These are phyloP conservation scores for Odontamblyopus lacepedii DNA, from an alignment of 2,797 vertebrate genomes.

Conservation along the genomic window DNA sequence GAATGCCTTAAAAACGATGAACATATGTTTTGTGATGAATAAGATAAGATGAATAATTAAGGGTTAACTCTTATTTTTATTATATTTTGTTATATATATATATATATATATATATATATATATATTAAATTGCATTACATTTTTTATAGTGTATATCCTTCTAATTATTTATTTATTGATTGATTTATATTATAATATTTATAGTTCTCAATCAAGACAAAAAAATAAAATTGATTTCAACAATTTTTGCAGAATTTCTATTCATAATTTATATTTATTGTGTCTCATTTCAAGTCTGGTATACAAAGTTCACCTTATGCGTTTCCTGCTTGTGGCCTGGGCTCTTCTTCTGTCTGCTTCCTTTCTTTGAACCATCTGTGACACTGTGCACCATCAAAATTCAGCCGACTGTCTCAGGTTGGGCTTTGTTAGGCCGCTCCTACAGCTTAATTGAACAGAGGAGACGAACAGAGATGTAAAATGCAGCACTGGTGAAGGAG, in stretches of 20 bases:
- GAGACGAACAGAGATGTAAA: constrained; percentile 47
- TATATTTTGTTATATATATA: no score
- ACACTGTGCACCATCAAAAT: constrained; percentile 66
- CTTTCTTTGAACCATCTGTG: constrained; percentile 59
- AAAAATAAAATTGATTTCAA: no score
- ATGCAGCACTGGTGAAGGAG: constrained; percentile 44
- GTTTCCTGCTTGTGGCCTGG: constrained; percentile 17
- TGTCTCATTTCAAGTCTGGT: constrained; percentile 6
- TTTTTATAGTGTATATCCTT: no score
- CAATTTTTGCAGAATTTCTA: not conserved
- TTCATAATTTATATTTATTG: constrained; percentile 4
- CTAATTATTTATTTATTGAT: no score
- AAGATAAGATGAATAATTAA: no score
- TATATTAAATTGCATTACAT: no score
- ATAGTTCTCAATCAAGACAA: no score
- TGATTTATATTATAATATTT: no score
- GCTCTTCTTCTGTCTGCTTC: constrained; percentile 11
- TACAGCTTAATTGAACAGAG: constrained; percentile 74
- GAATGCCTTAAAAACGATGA: no score
- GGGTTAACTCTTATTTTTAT: no score
- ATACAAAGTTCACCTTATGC: not conserved
- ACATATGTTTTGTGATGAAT: no score
- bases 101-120: no score
- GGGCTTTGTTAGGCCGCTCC: constrained; percentile 63
- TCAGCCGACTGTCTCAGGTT: constrained; percentile 72